These are phyloP conservation scores for Lasioglossum morio DNA, from an alignment of 2,888 invertebrate species.

Conservation along the genomic window DNA sequence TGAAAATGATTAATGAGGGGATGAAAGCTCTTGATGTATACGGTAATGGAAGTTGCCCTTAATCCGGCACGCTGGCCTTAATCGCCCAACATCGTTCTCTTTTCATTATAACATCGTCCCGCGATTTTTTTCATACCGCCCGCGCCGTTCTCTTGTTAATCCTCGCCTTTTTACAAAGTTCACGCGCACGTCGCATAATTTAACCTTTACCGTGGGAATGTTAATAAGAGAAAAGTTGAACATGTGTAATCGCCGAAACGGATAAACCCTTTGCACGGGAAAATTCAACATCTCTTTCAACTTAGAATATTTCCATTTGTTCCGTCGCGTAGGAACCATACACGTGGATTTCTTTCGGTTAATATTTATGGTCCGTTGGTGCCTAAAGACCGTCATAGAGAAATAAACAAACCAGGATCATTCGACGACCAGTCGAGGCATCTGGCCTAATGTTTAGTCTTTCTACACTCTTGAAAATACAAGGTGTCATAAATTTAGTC, in stretches of 20 bases:
- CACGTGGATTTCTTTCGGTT: too few species aligned
- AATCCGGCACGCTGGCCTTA: background rate
- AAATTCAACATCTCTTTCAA: background rate
- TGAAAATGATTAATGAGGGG: slow-evolving; percentile 25
- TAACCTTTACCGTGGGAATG: background rate
- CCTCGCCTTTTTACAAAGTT: background rate
- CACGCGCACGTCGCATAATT: too few species aligned
- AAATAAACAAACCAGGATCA: too few species aligned
- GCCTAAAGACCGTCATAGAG: too few species aligned
- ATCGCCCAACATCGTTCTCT: slow-evolving; percentile 9
- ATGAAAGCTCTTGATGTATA: slow-evolving; percentile 22
- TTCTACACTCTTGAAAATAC: too few species aligned
- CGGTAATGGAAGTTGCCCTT: slow-evolving; percentile 21
- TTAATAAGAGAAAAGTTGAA: background rate
- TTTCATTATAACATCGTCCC: background rate
- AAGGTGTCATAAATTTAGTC: too few species aligned
- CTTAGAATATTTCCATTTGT: too few species aligned
- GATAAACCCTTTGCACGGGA: background rate
- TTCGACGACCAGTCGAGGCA: too few species aligned
- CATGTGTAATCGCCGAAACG: background rate
- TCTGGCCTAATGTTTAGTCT: too few species aligned
- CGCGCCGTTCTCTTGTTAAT: background rate
- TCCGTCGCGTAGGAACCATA: too few species aligned
- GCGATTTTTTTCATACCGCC: background rate
- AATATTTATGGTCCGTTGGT: too few species aligned